A percentile compares a stretch with the other conserved stretches of the same genome.
Evolutionary conservation across 2,888 invertebrate species (phyloP).

Genomic region (Lucinisca nassula): DNA sequence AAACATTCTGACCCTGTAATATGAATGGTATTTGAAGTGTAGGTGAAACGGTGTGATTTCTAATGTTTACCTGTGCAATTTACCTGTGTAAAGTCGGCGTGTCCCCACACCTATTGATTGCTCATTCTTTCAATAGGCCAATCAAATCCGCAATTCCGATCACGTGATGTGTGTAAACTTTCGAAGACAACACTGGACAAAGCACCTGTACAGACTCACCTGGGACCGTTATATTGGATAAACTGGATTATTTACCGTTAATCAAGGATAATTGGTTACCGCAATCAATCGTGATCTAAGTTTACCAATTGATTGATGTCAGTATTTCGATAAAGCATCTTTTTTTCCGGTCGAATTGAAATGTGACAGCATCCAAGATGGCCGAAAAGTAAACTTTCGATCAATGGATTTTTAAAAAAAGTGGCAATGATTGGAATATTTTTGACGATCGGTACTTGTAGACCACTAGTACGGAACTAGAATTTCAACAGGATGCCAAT

Average conservation of each 20-base stretch:
- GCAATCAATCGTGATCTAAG: neutral
- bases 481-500: neutral
- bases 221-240: slow-evolving; percentile 1
- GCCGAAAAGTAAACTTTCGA: slow-evolving; percentile 56
- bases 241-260: neutral
- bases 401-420: neutral
- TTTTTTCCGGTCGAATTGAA: neutral
- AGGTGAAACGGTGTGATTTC: neutral
- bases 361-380: slow-evolving; percentile 24
- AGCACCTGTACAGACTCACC: slow-evolving; percentile 31
- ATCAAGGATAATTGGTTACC: neutral
- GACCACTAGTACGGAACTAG: no score
- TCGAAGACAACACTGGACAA: slow-evolving; percentile 31
- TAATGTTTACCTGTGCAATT: neutral
- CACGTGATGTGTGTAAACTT: slow-evolving; percentile 54
- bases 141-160: slow-evolving; percentile 31
- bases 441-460: no score
- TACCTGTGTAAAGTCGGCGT: slow-evolving; percentile 29
- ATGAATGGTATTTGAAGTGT: neutral
- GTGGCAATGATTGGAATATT: no score
- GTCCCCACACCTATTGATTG: slow-evolving; percentile 60
- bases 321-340: neutral
- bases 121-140: slow-evolving; percentile 46
- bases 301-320: neutral
- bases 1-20: neutral